phyloP scores from a whole-genome alignment of 2,888 invertebrate genomes.

The Hydriomena furcata region DNA sequence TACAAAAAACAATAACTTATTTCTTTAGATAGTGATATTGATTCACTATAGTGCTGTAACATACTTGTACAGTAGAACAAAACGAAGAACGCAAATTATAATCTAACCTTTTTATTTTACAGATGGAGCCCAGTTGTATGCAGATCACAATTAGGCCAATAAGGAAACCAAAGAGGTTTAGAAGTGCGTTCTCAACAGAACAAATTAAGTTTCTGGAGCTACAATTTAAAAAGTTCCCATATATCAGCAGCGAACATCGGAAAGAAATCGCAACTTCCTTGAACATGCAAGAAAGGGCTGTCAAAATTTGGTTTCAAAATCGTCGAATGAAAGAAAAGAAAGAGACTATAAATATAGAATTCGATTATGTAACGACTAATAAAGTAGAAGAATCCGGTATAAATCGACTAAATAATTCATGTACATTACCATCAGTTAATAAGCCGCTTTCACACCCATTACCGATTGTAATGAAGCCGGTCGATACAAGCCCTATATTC shows the following conservation, averaged over 20 bases:
- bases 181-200: constrained; percentile 89
- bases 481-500: constrained; percentile 10
- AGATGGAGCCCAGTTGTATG: constrained; percentile 36
- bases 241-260: constrained; percentile 86
- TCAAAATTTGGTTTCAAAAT: constrained; percentile 95
- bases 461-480: constrained; percentile 35
- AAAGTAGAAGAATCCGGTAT: constrained; percentile 38
- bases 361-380: constrained; percentile 37
- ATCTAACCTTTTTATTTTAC: constrained; percentile 25
- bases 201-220: constrained; percentile 89
- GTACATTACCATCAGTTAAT: constrained; percentile 44
- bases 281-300: constrained; percentile 87
- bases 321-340: constrained; percentile 90
- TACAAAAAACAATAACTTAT: no score
- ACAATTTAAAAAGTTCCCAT: constrained; percentile 87
- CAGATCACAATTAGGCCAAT: constrained; percentile 7
- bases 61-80: no score
- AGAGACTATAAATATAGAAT: constrained; percentile 56
- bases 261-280: constrained; percentile 86
- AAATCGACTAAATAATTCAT: constrained; percentile 49
- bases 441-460: constrained; percentile 40
- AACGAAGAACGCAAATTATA: not conserved
- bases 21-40: no score
- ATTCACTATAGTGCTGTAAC: no score
- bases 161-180: constrained; percentile 54